Conservation (phyloP, 2,888 invertebrate species). For the Drosophila atroscutellata region DNA sequence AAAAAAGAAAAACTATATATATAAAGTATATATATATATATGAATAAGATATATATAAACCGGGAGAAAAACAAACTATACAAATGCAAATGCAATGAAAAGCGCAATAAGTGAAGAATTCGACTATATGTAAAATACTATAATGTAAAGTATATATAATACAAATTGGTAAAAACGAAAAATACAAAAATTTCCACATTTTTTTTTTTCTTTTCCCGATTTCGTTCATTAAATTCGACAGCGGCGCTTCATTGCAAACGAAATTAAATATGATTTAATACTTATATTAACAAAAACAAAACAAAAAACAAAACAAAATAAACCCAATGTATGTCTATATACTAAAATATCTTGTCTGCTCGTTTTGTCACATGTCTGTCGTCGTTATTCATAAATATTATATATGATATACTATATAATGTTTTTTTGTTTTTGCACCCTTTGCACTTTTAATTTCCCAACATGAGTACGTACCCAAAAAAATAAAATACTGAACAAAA, state of each 20-base stretch:
- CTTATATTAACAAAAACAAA: conserved; percentile 38
- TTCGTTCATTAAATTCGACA: conserved; percentile 30
- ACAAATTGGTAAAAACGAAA: conserved; percentile 15
- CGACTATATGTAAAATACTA: conserved; percentile 3
- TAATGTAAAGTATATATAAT: too few relatives aligned
- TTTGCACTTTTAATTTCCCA: conserved; percentile 31
- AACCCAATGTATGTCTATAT: conserved; percentile 2
- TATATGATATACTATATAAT: conserved; percentile 17
- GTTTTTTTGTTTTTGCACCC: conserved; percentile 24
- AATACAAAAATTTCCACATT: conserved; percentile 55
- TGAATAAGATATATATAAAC: not conserved
- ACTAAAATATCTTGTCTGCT: conserved; percentile 31
- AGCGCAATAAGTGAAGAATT: conserved; percentile 33
- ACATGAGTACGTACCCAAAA: conserved; percentile 6
- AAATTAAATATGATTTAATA: conserved; percentile 43
- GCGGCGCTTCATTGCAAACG: conserved; percentile 73
- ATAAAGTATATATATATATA: not conserved
- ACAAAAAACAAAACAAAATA: conserved; percentile 15
- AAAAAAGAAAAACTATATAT: conserved; percentile 11
- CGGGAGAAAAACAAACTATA: not conserved
- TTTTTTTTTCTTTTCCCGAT: conserved; percentile 23
- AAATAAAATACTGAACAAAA: not conserved
- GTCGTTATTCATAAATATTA: not conserved
- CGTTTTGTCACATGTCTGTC: conserved; percentile 40
- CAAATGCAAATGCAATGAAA: conserved; percentile 54